Conservation (phyloP, 2,888 invertebrate species). For the Coleophora deauratella region DNA sequence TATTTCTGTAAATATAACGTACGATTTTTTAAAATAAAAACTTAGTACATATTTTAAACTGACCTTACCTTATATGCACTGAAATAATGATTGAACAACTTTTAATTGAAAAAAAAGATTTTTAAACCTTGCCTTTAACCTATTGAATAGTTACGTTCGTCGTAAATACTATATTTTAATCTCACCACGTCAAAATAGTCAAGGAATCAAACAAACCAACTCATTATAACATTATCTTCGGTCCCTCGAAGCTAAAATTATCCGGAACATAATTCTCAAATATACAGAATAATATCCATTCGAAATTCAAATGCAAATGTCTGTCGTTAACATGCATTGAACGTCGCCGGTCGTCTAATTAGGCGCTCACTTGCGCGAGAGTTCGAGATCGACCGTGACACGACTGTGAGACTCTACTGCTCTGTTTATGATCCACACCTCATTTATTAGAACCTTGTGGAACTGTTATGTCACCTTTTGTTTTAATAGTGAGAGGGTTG, state of each 20-base stretch:
- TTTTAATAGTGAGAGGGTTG: neutral
- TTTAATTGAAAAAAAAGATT: too few species aligned
- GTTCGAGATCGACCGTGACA: slow-evolving; percentile 42
- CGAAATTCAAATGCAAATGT: slow-evolving; percentile 55
- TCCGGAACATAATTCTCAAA: slow-evolving; percentile 9
- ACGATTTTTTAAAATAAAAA: too few species aligned
- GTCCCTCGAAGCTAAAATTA: slow-evolving; percentile 21
- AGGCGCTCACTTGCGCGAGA: slow-evolving; percentile 51
- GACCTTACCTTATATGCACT: too few species aligned
- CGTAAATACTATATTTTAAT: too few species aligned
- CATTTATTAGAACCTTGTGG: neutral
- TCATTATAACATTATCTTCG: neutral
- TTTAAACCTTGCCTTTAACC: too few species aligned
- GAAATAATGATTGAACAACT: too few species aligned
- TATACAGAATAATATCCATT: too few species aligned
- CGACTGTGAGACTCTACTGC: slow-evolving; percentile 10
- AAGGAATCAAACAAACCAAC: too few species aligned
- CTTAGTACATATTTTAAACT: too few species aligned
- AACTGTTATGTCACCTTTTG: neutral
- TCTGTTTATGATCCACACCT: slow-evolving; percentile 1
- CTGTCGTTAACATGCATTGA: slow-evolving; percentile 70
- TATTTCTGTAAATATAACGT: too few species aligned
- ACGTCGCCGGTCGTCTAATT: slow-evolving; percentile 66
- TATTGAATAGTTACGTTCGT: too few species aligned
- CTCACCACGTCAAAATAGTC: too few species aligned